Conservation (phyloP, 2,888 invertebrate genomes). For the Colletes collaris region DNA sequence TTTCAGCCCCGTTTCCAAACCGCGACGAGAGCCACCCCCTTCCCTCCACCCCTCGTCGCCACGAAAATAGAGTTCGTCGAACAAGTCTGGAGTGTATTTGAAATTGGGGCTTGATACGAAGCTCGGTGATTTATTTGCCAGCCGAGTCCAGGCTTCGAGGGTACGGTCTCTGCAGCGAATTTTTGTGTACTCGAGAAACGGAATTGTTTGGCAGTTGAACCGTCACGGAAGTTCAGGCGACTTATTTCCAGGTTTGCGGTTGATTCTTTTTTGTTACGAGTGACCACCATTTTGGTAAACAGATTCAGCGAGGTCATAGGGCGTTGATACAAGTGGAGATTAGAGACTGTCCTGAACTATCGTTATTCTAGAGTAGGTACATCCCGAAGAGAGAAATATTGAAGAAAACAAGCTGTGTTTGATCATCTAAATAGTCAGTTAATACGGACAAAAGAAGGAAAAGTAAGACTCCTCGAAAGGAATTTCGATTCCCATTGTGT, state of each 20-base stretch:
- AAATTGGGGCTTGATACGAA: constrained; percentile 32
- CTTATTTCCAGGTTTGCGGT: background rate
- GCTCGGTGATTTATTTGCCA: constrained; percentile 35
- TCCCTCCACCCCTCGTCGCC: background rate
- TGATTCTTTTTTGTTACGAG: background rate
- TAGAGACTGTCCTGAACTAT: too few relatives aligned
- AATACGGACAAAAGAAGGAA: too few relatives aligned
- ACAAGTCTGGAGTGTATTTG: constrained; percentile 6
- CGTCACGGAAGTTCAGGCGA: background rate
- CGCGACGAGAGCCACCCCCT: constrained; percentile 11
- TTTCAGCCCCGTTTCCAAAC: constrained; percentile 29
- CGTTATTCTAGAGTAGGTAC: too few relatives aligned
- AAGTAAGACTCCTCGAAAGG: too few relatives aligned
- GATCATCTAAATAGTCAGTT: too few relatives aligned
- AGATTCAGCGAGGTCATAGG: too few relatives aligned
- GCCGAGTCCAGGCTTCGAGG: background rate
- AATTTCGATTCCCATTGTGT: too few relatives aligned
- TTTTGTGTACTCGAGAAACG: constrained; percentile 1
- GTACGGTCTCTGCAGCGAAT: constrained; percentile 2
- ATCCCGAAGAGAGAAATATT: too few relatives aligned
- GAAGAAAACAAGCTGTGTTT: too few relatives aligned
- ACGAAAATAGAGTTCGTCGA: constrained; percentile 11
- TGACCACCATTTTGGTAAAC: too few relatives aligned
- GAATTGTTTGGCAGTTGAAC: background rate
- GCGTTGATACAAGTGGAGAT: too few relatives aligned